These are phyloP conservation scores for Coracias cyanogaster DNA, from an alignment of 2,797 vertebrate species.

Conservation along the genomic window DNA sequence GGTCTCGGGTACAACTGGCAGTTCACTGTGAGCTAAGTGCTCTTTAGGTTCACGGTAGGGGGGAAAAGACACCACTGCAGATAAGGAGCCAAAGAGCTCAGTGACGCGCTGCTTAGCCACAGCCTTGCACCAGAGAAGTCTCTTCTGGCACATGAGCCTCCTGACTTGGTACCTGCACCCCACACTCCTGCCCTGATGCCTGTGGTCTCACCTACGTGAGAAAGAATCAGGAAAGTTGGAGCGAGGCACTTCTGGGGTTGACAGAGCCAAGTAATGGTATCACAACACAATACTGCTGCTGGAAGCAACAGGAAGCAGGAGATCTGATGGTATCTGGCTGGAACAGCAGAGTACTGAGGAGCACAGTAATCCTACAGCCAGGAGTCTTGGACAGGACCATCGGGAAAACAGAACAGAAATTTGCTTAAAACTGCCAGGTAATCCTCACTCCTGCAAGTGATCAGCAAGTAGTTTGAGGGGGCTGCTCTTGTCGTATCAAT, in stretches of 20 bases:
- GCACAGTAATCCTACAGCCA: background rate
- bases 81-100: background rate
- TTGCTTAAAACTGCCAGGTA: background rate
- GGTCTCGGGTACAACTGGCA: background rate
- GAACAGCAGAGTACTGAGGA: background rate
- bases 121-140: background rate
- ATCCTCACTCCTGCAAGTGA: background rate
- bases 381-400: background rate
- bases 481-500: background rate
- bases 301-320: background rate
- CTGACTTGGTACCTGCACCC: background rate
- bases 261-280: background rate
- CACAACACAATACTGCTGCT: background rate
- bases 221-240: background rate
- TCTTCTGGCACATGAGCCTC: background rate
- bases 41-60: background rate
- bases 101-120: background rate
- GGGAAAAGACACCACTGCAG: background rate
- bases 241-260: background rate
- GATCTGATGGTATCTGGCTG: background rate
- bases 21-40: background rate
- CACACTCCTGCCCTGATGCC: background rate
- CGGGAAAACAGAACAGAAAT: background rate
- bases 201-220: background rate
- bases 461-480: background rate